Base-by-base conservation (phyloP, 1,140 invertebrate genomes). In the Cydia splendana region DNA sequence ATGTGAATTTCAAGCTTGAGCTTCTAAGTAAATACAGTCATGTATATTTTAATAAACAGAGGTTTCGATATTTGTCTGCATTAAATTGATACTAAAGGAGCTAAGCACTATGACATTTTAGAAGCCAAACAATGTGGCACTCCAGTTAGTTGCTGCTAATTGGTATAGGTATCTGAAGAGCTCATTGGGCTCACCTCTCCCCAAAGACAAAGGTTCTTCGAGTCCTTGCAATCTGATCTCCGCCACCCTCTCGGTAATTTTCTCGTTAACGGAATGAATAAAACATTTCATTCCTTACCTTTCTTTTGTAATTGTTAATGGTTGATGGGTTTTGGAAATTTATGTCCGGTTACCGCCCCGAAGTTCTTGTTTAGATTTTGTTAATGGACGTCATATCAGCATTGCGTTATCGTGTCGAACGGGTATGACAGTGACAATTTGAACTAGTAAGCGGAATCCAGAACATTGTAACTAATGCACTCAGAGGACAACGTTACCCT, bases 201-300 rank as follows among this genome's bases (percentile, higher is more conserved):
- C 88, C 81, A 82, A 89, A 90, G 88, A 90, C 88, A 89, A 89
- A 89, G 88, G 87, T 87, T 84, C 84, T 82, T 80, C 75, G 84
- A 81, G 85, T 90, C 86, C 87, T 85, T 91, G 91, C 90, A 93
- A 92, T 92, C 89, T 86, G 90, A 93, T 91, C 90, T 84, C 84
- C 84, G 85, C 87, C 79, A 78, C 83, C 90, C 90, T 90, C 89
- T 90, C 87, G 84, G 91, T 92, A 92, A 93, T 93, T 93, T 92
- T 87, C 90, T 91, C 88, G 90, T 93, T 93, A 93, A 91, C 85
- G 84, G 87, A 88, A 92, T 93, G 91, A 93, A 93, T 93, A 93
- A 93, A 93, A 93, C 89, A 93, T 93, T 93, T 91, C 87, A 93
- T 92, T 93, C 87, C 88, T 90, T 93, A 90, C 89, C 85, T 89